A percentile compares a stretch with the other conserved stretches of the same genome.
These are phyloP conservation scores for Ecliptopera silaceata DNA, from an alignment of 2,888 invertebrate species.

Conservation along the genomic window DNA sequence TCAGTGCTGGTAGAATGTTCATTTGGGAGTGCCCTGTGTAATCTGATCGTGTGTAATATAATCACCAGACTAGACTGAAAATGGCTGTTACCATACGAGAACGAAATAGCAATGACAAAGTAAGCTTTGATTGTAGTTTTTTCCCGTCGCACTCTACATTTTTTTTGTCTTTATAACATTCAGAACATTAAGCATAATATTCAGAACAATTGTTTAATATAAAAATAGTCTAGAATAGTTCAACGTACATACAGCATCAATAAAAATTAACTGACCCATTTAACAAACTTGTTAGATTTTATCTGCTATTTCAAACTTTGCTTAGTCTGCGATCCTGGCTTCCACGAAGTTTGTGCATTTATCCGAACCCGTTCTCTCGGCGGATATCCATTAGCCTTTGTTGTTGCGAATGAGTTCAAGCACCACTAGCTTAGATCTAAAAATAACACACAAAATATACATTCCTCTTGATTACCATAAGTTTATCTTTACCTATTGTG, in stretches of 20 bases:
- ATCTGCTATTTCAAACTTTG: constrained; percentile 28
- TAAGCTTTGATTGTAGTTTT: constrained; percentile 26
- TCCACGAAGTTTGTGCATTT: constrained; percentile 51
- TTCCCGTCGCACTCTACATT: background rate
- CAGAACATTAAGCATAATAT: background rate
- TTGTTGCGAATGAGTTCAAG: constrained; percentile 58
- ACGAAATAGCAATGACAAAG: constrained; percentile 40
- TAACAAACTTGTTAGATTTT: constrained; percentile 7
- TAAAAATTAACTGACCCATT: constrained; percentile 7
- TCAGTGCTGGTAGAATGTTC: constrained; percentile 52
- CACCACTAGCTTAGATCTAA: constrained; percentile 32
- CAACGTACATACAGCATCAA: constrained; percentile 1
- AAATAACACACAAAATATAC: constrained; percentile 1
- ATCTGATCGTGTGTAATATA: constrained; percentile 31
- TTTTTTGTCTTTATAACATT: background rate
- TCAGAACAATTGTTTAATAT: too few species aligned
- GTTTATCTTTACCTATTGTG: too few species aligned
- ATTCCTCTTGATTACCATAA: too few species aligned
- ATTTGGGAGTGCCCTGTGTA: constrained; percentile 52
- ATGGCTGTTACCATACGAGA: constrained; percentile 49
- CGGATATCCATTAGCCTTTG: constrained; percentile 63
- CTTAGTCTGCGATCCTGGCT: constrained; percentile 41
- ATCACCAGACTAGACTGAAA: constrained; percentile 17
- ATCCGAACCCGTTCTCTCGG: constrained; percentile 40
- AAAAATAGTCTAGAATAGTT: too few species aligned